Conservation (phyloP, 2,797 vertebrate genomes). For the Anableps anableps region DNA sequence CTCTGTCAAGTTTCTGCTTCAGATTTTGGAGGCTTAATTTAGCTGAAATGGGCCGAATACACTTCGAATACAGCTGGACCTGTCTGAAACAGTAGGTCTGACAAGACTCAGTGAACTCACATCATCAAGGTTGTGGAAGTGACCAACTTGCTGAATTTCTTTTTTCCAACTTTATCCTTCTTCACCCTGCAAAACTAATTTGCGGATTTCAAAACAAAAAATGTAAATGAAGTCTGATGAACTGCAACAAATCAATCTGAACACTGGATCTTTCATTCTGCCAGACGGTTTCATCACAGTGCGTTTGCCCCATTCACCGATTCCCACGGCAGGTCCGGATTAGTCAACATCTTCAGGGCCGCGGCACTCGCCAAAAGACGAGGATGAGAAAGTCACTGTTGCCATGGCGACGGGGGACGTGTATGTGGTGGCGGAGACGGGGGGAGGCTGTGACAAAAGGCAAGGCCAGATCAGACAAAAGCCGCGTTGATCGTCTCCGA, state of each 20-base stretch:
- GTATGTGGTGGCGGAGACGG: conserved; percentile 51
- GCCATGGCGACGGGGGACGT: conserved; percentile 67
- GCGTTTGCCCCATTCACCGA: conserved; percentile 37
- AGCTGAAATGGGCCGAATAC: conserved; percentile 50
- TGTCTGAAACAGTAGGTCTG: conserved; percentile 6
- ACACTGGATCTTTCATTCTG: conserved; percentile 13
- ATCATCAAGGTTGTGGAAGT: neutral
- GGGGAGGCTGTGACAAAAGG: conserved; percentile 63
- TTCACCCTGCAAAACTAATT: neutral
- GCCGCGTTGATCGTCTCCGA: conserved; percentile 30
- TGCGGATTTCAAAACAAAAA: neutral
- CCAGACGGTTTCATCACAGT: conserved; percentile 27
- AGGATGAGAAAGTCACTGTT: conserved; percentile 65
- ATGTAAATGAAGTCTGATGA: conserved; percentile 4
- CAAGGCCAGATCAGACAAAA: conserved; percentile 65
- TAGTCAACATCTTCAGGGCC: conserved; percentile 50
- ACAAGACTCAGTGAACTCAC: neutral
- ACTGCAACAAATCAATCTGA: neutral
- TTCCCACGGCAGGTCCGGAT: conserved; percentile 34
- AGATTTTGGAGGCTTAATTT: conserved; percentile 41
- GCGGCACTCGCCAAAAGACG: conserved; percentile 30
- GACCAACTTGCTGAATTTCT: conserved; percentile 11
- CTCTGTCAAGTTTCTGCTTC: conserved; percentile 33
- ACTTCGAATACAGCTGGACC: conserved; percentile 13
- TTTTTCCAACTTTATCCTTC: neutral